Percentiles rank a stretch among this genome's conserved stretches.
Conservation (phyloP, 2,888 invertebrate genomes). For the Caenorhabditis panamensis region DNA sequence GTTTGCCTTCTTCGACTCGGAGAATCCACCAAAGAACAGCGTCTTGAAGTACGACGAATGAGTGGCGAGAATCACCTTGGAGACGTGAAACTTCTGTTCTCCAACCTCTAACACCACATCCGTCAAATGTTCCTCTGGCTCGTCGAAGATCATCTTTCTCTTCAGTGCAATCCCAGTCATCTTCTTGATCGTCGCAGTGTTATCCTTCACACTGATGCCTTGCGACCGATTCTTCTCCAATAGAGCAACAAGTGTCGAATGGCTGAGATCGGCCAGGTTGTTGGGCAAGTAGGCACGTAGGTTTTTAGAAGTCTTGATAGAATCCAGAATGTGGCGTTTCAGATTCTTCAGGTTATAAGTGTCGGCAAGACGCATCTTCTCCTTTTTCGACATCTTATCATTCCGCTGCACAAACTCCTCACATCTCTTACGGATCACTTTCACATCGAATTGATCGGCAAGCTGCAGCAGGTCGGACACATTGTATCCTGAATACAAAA, state of each 20-base stretch:
- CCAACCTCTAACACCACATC: neutral
- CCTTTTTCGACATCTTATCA: neutral
- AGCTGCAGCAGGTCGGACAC: neutral
- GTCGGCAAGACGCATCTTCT: neutral
- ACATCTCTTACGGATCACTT: neutral
- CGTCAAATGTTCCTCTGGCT: neutral
- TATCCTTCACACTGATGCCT: too few species aligned
- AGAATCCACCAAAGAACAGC: neutral
- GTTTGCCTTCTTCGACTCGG: neutral
- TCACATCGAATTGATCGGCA: neutral
- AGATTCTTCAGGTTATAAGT: neutral
- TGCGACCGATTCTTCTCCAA: too few species aligned
- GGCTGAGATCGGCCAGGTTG: too few species aligned
- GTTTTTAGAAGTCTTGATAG: too few species aligned
- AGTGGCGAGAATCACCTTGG: neutral
- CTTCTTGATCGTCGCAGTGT: neutral
- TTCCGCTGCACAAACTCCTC: neutral
- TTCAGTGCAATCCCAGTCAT: neutral
- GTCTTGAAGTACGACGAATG: neutral
- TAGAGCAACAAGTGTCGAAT: too few species aligned
- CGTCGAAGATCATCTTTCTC: neutral
- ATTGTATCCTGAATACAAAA: neutral
- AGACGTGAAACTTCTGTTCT: neutral
- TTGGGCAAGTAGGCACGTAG: too few species aligned
- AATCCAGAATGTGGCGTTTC: too few species aligned